Conservation (phyloP, 1,140 invertebrate species). For the Leptinotarsa undecemlineata region DNA sequence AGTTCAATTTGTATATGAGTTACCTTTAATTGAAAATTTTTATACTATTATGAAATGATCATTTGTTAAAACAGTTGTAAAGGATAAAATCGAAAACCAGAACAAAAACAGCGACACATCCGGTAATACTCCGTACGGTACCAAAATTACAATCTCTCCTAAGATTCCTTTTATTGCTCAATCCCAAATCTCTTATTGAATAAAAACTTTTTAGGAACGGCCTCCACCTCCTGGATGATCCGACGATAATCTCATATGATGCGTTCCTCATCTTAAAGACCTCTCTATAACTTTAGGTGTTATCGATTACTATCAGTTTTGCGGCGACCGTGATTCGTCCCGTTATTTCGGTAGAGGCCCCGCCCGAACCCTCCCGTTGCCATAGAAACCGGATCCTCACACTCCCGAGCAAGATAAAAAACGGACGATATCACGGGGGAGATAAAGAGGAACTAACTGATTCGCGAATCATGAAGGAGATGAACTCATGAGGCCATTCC, state of each 20-base stretch:
- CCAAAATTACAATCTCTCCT: background rate
- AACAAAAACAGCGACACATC: too few species aligned
- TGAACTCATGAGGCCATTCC: conserved; percentile 26
- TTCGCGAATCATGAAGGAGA: conserved; percentile 25
- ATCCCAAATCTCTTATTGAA: conserved; percentile 4
- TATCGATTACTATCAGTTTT: conserved; percentile 31
- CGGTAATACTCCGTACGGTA: background rate
- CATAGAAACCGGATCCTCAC: conserved; percentile 11
- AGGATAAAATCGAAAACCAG: too few species aligned
- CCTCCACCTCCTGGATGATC: background rate
- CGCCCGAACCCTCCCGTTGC: conserved; percentile 28
- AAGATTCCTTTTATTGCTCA: background rate
- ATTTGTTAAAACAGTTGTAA: too few species aligned
- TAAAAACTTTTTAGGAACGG: background rate
- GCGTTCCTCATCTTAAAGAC: conserved; percentile 24
- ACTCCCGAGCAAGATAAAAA: conserved; percentile 23
- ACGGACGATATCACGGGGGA: background rate
- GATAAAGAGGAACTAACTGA: conserved; percentile 21
- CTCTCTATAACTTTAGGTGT: conserved; percentile 26
- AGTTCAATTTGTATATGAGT: too few species aligned
- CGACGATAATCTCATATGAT: conserved; percentile 12
- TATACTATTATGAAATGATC: too few species aligned
- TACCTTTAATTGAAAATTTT: too few species aligned
- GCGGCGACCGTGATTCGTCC: conserved; percentile 30
- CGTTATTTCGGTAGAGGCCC: conserved; percentile 27